A percentile compares a stretch with the other conserved stretches of the same genome.
These are phyloP conservation scores for Apodemus agrarius DNA, from an alignment of 2,797 vertebrate species.

Conservation along the genomic window DNA sequence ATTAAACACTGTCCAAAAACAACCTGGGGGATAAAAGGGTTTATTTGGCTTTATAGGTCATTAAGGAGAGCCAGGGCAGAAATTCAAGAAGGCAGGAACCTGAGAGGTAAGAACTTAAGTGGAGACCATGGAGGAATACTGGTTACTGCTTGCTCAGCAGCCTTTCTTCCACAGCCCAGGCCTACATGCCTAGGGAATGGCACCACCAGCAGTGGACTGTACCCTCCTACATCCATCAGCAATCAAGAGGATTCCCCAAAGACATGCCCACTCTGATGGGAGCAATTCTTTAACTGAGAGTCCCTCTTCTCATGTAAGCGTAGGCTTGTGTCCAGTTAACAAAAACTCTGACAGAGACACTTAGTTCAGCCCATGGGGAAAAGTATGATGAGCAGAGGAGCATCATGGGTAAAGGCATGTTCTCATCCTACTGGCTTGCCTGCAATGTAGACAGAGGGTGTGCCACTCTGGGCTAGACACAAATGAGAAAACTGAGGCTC, in stretches of 20 bases:
- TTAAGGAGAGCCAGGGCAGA: background rate
- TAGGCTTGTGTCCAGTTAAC: background rate
- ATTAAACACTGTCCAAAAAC: background rate
- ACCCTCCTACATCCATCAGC: background rate
- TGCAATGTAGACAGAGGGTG: background rate
- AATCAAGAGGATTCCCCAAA: background rate
- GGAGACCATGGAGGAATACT: background rate
- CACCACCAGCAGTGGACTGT: background rate
- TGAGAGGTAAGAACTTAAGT: background rate
- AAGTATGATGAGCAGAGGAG: background rate
- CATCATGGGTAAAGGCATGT: background rate
- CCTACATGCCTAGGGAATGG: background rate
- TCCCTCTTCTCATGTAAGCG: background rate
- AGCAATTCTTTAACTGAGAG: background rate
- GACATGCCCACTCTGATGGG: background rate
- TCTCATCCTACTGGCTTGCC: background rate
- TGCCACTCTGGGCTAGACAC: background rate
- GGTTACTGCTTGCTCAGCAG: background rate
- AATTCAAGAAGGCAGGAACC: background rate
- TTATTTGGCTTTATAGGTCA: background rate
- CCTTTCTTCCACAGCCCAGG: background rate
- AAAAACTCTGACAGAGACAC: background rate
- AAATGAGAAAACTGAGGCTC: background rate
- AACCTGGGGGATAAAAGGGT: background rate
- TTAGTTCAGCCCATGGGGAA: background rate